Evolutionary conservation across 2,888 invertebrate species (phyloP).

Genomic region (Strigamia transsilvanica): DNA sequence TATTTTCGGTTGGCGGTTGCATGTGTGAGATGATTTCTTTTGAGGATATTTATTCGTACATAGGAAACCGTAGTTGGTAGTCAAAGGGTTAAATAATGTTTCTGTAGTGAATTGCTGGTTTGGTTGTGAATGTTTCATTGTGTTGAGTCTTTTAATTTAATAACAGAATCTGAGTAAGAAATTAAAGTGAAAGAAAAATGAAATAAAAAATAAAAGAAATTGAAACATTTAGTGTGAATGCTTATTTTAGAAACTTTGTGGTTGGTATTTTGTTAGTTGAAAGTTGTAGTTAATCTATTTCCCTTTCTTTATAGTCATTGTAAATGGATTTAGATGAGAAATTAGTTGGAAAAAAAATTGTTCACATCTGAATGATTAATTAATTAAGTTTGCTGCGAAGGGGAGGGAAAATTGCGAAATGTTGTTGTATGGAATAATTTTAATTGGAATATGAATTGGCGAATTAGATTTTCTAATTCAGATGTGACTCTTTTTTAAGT

Average conservation of each 20-base stretch:
- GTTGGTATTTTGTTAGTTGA: constrained; percentile 25
- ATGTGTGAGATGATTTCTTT: not conserved
- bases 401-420: not conserved
- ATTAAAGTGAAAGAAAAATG: not conserved
- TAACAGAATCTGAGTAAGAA: not conserved
- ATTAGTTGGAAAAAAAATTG: not conserved
- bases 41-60: not conserved
- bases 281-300: constrained; percentile 4
- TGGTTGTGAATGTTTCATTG: constrained; percentile 21
- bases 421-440: not conserved
- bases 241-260: not conserved
- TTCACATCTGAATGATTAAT: constrained; percentile 16
- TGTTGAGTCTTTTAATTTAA: not conserved
- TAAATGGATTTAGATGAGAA: constrained; percentile 29
- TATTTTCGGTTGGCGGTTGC: not conserved
- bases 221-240: not conserved
- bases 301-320: constrained; percentile 4
- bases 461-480: constrained; percentile 10
- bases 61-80: not conserved
- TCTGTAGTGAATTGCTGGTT: not conserved
- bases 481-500: not conserved
- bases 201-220: not conserved
- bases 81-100: not conserved
- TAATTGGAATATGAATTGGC: constrained; percentile 26
- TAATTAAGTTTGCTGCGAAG: not conserved